phyloP scores from a whole-genome alignment of 1,140 invertebrate species.

The Drosophila parabipectinata region DNA sequence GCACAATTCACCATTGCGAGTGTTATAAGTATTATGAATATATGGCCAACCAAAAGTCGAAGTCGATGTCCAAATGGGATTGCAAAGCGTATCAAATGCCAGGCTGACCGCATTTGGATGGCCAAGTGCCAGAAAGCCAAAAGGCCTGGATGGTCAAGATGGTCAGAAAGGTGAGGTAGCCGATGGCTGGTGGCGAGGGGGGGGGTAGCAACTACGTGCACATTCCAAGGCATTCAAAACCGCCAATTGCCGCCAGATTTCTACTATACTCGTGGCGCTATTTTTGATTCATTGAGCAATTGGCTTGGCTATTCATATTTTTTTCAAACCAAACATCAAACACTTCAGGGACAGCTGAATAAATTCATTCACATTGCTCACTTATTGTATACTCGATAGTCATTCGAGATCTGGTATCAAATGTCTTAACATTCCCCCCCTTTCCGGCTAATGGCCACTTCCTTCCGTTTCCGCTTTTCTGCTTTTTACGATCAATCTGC shows the following conservation, averaged over 20 bases:
- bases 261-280: conserved; percentile 60
- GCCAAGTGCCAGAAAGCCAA: conserved; percentile 35
- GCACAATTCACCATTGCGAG: conserved; percentile 23
- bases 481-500: conserved; percentile 27
- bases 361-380: neutral
- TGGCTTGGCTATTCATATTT: conserved; percentile 39
- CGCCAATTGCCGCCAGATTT: conserved; percentile 26
- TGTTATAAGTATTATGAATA: conserved; percentile 6
- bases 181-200: conserved; percentile 2
- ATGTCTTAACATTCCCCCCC: conserved; percentile 1
- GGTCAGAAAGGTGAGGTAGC: conserved; percentile 20
- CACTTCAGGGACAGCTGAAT: conserved; percentile 9
- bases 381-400: neutral
- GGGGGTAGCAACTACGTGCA: conserved; percentile 18
- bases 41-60: neutral
- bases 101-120: conserved; percentile 48
- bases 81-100: conserved; percentile 56
- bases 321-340: conserved; percentile 11
- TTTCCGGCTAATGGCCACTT: conserved; percentile 59
- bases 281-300: conserved; percentile 74
- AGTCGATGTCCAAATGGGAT: conserved; percentile 17
- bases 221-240: conserved; percentile 29
- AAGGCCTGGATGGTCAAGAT: conserved; percentile 19
- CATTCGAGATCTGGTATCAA: conserved; percentile 24
- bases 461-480: conserved; percentile 76